A percentile compares a stretch with the other conserved stretches of the same genome.
These are phyloP conservation scores for Melipona quadrifasciata DNA, from an alignment of 1,140 invertebrate genomes.

Conservation along the genomic window DNA sequence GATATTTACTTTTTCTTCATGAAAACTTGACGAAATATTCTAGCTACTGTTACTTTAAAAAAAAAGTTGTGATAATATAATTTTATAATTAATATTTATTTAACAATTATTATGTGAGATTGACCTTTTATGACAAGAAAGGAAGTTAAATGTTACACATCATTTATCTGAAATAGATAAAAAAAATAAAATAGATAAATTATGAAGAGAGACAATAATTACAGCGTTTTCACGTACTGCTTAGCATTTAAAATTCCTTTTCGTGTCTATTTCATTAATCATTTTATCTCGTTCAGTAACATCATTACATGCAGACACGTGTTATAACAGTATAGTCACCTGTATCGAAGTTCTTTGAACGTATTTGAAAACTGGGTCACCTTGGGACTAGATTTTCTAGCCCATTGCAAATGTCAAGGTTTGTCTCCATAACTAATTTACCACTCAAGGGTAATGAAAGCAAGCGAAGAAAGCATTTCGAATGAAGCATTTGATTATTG, in stretches of 20 bases:
- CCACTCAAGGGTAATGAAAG: background rate
- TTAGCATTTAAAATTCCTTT: background rate
- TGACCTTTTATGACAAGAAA: background rate
- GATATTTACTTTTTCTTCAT: background rate
- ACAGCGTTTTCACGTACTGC: background rate
- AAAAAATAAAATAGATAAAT: background rate
- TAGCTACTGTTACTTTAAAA: too few species aligned
- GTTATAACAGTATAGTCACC: constrained; percentile 6
- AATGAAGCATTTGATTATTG: background rate
- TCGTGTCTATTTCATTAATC: background rate
- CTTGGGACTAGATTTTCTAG: constrained; percentile 17
- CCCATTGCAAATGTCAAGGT: constrained; percentile 21
- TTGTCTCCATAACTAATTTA: background rate
- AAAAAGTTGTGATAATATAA: background rate
- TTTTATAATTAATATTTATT: background rate
- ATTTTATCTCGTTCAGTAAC: too few species aligned
- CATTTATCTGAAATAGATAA: background rate
- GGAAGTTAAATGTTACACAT: background rate
- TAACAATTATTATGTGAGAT: background rate
- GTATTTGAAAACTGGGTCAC: constrained; percentile 12
- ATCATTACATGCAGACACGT: background rate
- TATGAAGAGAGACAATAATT: background rate
- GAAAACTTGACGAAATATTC: background rate
- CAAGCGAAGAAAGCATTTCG: background rate
- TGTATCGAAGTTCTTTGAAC: constrained; percentile 5